Percentiles rank a stretch among this genome's conserved stretches.
Evolutionary conservation across 2,113 vertebrate genomes (phyloP).

Genomic region (Crotophaga sulcirostris): DNA sequence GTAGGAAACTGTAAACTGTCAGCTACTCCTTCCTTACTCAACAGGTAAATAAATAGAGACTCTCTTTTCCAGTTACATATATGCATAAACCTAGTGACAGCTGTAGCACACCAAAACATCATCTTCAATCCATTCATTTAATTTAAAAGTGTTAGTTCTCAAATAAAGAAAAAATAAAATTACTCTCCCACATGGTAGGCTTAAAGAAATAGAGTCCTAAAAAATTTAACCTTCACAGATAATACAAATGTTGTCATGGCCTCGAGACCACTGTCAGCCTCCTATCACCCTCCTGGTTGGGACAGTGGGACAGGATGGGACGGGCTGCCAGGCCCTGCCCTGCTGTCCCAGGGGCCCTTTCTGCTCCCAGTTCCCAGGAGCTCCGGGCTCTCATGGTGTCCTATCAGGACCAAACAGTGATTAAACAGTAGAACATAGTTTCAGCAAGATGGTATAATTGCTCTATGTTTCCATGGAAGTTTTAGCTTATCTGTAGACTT

Average conservation of each 20-base stretch:
- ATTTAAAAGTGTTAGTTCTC: neutral
- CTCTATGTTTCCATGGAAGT: neutral
- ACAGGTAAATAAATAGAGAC: neutral
- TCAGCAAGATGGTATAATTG: neutral
- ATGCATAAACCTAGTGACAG: neutral
- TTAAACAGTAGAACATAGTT: neutral
- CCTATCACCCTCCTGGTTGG: neutral
- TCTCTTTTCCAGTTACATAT: neutral
- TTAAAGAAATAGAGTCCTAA: neutral
- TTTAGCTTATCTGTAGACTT: neutral
- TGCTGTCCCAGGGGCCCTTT: fast-evolving
- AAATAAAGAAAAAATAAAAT: neutral
- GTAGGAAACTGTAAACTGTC: neutral
- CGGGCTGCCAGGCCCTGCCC: neutral
- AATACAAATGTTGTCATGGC: neutral
- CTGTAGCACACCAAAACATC: neutral
- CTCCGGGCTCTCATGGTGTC: neutral
- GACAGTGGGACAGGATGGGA: no score
- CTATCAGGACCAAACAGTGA: neutral
- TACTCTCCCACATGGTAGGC: neutral
- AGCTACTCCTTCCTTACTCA: neutral
- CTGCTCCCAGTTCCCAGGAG: neutral
- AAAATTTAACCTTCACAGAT: neutral
- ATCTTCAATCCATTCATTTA: neutral
- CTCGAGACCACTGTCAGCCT: neutral